Base-by-base conservation (phyloP, 2,888 invertebrate species). In the Deilephila porcellus region DNA sequence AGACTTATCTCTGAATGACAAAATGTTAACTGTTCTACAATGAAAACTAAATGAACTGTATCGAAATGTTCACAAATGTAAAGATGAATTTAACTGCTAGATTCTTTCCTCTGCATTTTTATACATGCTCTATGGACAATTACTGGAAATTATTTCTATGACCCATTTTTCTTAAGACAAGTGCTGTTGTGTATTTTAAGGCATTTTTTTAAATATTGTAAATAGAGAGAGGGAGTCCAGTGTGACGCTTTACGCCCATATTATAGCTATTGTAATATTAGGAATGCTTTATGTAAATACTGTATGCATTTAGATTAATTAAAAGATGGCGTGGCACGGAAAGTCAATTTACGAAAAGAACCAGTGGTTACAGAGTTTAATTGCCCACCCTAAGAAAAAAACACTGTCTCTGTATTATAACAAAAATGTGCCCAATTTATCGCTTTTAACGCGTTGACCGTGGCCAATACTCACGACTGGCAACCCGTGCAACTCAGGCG, bases 231-330 rank as follows among this genome's bases (percentile, higher is more conserved):
- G n/a, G 25, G 17, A 52, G 64, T 37, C 17, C 7, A 45, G 52
- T 25, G 52, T 29, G 45, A 67, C 17, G 67, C 67, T 67, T 67
- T 20, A 52, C 25, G 45, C 45, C 77, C 81, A 59, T 81, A 79
- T 76, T 75, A 74, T 72, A 80, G 78, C 70, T 78, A 80, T 60
- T 77, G 63, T 63, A 63, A 63, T 63, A 63, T 63, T 63, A 63
- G 63, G 63, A 63, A 63, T 63, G 67, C 67, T 67, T 64, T 8
- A 19, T 64, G 64, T 64, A 64, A 19, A 64, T 64, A 64, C 20
- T 64, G 20, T 64, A 64, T 45, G 64, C 20, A 20, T 20, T 64
- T 64, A 64, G 64, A 20, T 20, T 64, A 45, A 25, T 19, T 14
- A 63, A n/a, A 34, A 20, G 7, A 64, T 8, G 60, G 34, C n/a